phyloP scores from a whole-genome alignment of 2,113 vertebrate genomes.

The Odontesthes bonariensis region DNA sequence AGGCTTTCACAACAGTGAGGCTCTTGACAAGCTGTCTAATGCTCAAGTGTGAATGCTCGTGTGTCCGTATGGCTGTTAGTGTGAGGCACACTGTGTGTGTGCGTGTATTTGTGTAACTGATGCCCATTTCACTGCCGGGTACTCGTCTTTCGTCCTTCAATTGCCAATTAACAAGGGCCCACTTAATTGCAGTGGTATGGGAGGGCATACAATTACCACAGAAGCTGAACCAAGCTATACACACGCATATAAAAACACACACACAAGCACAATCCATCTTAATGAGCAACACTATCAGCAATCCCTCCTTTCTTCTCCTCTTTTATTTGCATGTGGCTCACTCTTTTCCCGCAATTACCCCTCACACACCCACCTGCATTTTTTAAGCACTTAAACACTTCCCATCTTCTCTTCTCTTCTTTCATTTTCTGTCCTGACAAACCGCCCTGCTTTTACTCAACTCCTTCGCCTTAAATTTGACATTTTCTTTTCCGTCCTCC shows the following conservation, averaged over 20 bases:
- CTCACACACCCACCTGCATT: constrained; percentile 39
- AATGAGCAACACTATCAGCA: constrained; percentile 55
- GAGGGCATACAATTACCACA: constrained; percentile 73
- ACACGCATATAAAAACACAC: constrained; percentile 39
- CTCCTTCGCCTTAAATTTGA: too few relatives aligned
- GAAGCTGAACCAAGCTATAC: constrained; percentile 61
- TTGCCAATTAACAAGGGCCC: constrained; percentile 74
- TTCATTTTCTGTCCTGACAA: constrained; percentile 15
- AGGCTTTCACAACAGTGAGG: neutral
- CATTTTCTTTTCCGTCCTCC: constrained; percentile 8
- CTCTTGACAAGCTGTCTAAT: constrained; percentile 11
- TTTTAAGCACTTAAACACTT: constrained; percentile 41
- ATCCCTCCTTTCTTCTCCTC: constrained; percentile 38
- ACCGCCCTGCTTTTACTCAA: neutral
- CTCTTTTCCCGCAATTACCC: constrained; percentile 11
- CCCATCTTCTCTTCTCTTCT: constrained; percentile 6
- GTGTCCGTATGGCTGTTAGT: constrained; percentile 30
- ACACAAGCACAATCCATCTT: constrained; percentile 44
- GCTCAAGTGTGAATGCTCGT: constrained; percentile 1
- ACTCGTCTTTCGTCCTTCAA: constrained; percentile 67
- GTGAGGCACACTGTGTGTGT: constrained; percentile 4
- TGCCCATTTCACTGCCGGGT: constrained; percentile 56
- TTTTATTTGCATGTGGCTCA: constrained; percentile 36
- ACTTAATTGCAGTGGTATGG: constrained; percentile 74
- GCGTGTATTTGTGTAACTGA: constrained; percentile 31